These are phyloP conservation scores for Nymphalis polychloros DNA, from an alignment of 2,888 invertebrate species.

Conservation along the genomic window DNA sequence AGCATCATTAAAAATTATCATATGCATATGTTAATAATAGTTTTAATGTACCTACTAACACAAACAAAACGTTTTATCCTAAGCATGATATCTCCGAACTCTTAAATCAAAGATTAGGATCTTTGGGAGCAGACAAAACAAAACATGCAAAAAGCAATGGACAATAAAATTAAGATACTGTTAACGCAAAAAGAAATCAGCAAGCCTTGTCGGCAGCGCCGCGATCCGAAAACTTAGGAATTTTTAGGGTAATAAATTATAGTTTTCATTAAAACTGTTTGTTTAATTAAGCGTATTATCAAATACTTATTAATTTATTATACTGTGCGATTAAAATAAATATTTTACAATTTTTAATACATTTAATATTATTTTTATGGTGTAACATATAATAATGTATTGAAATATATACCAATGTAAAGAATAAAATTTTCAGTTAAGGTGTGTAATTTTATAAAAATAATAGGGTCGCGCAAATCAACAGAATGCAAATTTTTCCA, in stretches of 20 bases:
- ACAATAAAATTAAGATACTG: slow-evolving; percentile 52
- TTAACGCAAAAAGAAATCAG: slow-evolving; percentile 52
- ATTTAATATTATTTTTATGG: no score
- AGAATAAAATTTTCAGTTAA: slow-evolving; percentile 28
- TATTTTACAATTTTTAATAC: neutral
- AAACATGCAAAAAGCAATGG: slow-evolving; percentile 53
- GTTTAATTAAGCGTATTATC: slow-evolving; percentile 9
- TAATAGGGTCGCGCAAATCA: slow-evolving; percentile 41
- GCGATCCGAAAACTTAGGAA: slow-evolving; percentile 32
- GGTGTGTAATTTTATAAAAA: slow-evolving; percentile 32
- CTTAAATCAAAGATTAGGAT: slow-evolving; percentile 63
- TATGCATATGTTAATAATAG: no score
- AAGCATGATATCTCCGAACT: slow-evolving; percentile 41
- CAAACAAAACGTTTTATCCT: slow-evolving; percentile 30
- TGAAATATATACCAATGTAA: neutral
- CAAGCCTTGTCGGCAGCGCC: slow-evolving; percentile 55
- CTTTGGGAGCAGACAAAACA: slow-evolving; percentile 60
- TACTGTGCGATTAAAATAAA: slow-evolving; percentile 3
- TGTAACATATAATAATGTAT: neutral
- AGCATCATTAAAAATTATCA: no score
- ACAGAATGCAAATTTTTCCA: slow-evolving; percentile 56
- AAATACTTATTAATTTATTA: slow-evolving; percentile 4
- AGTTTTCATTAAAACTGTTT: slow-evolving; percentile 30
- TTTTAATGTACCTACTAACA: slow-evolving; percentile 9
- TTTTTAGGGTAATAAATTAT: slow-evolving; percentile 27